Evolutionary conservation across 2,113 vertebrate genomes (phyloP).

Genomic region (Actenoides lindsayi): DNA sequence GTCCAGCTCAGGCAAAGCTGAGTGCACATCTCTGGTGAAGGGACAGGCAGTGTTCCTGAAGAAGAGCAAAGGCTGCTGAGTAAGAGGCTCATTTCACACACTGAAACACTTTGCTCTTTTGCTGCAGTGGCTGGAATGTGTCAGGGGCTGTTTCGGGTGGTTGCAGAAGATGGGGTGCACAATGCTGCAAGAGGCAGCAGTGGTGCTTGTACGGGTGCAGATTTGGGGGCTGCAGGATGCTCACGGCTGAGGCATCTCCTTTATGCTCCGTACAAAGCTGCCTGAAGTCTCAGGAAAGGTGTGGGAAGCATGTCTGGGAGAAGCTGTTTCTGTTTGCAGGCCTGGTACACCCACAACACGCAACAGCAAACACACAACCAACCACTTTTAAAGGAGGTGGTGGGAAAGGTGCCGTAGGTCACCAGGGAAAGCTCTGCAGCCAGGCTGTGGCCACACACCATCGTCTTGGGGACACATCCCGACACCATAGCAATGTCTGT

Average conservation of each 20-base stretch:
- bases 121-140: neutral
- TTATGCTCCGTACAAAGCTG: neutral
- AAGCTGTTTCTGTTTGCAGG: neutral
- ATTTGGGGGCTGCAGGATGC: neutral
- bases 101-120: neutral
- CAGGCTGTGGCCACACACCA: neutral
- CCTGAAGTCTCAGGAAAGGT: neutral
- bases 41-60: neutral
- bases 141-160: neutral
- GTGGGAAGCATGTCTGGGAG: neutral
- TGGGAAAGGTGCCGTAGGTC: neutral
- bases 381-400: neutral
- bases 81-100: neutral
- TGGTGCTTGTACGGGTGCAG: neutral
- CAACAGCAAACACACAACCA: neutral
- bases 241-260: neutral
- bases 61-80: neutral
- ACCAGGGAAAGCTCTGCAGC: neutral
- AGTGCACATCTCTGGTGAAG: neutral
- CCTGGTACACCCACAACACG: neutral
- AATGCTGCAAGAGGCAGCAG: neutral
- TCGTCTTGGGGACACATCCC: fast-evolving
- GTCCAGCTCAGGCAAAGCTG: neutral
- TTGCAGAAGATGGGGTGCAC: neutral
- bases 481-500: fast-evolving